Evolutionary conservation across 2,113 vertebrate genomes (phyloP), one percentile per base, ranked within the genome.

Genomic region (Podarcis muralis): DNA sequence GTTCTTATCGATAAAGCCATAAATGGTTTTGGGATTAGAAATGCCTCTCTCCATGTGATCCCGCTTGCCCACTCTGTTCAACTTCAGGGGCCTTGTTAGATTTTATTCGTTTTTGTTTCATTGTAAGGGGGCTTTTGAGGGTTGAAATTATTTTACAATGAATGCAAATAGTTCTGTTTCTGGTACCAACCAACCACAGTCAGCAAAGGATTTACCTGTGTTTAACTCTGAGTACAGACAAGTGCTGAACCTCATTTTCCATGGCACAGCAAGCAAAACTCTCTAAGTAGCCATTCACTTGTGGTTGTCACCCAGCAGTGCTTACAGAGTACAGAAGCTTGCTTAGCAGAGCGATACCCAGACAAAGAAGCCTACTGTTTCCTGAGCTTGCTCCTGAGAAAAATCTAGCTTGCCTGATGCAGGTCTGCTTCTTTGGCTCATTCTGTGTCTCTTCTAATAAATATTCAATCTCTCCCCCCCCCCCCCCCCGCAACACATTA

Each of bases 341-440:
- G 8, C 16, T 86, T 81, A 27, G 66, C 22, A 37, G 77, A 80
- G 84, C 89, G 88, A 77, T 86, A 93, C 93, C 93, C 92, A 94
- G 93, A 92, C 35, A 93, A 94, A 94, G 93, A 91, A 93, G 89
- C 27, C 62, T 90, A 53, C 74, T 79, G 69, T 86, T 94, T 91
- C 89, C 12, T 93, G 92, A 84, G 81, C 62, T 88, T 91, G 87
- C 87, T 94, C 82, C 87, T 43, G 74, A 91, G 65, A 93, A 92
- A 88, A 92, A 87, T n/a, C 15, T 92, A 90, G 25, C 40, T 88
- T 90, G 1, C 80, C 84, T 89, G 91, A 92, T 93, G 85, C 90
- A 80, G 53, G 43, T 88, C 81, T 92, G 35, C 65, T 78, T 23
- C 88, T 90, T 87, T 72, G 76, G 6, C 84, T 91, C 32, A 4